These are phyloP conservation scores for Prorops nasuta DNA, from an alignment of 1,140 invertebrate genomes.

Conservation along the genomic window DNA sequence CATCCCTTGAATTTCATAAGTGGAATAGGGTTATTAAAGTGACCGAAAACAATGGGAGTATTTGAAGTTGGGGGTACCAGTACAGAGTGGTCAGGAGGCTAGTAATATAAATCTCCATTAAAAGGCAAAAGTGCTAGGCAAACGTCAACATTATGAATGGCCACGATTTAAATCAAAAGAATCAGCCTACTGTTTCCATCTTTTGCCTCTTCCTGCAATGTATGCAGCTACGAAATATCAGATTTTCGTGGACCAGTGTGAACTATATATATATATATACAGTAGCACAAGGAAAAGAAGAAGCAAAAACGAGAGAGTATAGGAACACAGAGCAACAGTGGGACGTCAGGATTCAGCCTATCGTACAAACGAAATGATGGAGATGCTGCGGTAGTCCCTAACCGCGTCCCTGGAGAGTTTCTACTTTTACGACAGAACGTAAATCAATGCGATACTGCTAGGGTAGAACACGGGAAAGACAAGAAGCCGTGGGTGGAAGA, in stretches of 20 bases:
- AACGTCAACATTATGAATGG: conserved; percentile 21
- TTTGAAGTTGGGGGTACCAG: too few relatives aligned
- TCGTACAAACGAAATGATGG: conserved; percentile 22
- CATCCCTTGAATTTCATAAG: too few relatives aligned
- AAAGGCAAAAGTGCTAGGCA: conserved; percentile 12
- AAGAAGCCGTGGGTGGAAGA: too few relatives aligned
- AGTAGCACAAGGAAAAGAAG: too few relatives aligned
- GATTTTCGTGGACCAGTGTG: too few relatives aligned
- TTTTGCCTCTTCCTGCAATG: conserved; percentile 7
- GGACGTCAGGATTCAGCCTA: not conserved
- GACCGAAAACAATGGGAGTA: too few relatives aligned
- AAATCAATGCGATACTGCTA: conserved; percentile 2
- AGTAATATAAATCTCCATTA: conserved; percentile 32
- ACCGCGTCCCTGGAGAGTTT: conserved; percentile 20
- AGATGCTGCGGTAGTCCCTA: conserved; percentile 25
- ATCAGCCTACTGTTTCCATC: not conserved
- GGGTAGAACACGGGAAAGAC: too few relatives aligned
- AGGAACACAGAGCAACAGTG: conserved; percentile 1
- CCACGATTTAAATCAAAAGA: conserved; percentile 23
- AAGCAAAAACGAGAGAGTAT: conserved; percentile 1
- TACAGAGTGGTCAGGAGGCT: too few relatives aligned
- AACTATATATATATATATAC: too few relatives aligned
- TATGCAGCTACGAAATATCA: too few relatives aligned
- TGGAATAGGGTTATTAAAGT: too few relatives aligned
- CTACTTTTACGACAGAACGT: conserved; percentile 18